phyloP scores from a whole-genome alignment of 2,888 invertebrate genomes.

The Polydrusus tereticollis region DNA sequence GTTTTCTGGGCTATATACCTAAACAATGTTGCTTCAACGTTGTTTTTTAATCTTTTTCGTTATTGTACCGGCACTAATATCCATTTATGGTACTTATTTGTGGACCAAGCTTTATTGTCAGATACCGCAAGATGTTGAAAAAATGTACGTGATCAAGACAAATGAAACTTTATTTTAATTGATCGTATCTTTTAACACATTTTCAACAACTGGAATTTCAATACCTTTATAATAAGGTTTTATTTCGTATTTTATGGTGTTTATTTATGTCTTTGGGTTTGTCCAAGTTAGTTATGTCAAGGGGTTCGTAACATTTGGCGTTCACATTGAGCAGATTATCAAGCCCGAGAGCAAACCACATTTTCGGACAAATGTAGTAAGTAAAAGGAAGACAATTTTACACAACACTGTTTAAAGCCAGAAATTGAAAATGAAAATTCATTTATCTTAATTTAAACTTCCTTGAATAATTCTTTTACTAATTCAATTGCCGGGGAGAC shows the following conservation, averaged over 20 bases:
- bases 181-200: neutral
- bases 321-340: too few species aligned
- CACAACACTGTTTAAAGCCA: too few species aligned
- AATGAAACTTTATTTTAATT: slow-evolving; percentile 6
- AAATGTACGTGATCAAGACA: slow-evolving; percentile 17
- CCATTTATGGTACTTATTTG: slow-evolving; percentile 26
- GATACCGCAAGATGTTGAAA: slow-evolving; percentile 18
- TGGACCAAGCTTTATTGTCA: slow-evolving; percentile 1
- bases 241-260: neutral
- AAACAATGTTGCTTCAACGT: slow-evolving; percentile 27
- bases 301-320: neutral
- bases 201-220: neutral
- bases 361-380: too few species aligned
- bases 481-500: neutral
- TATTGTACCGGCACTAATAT: slow-evolving; percentile 21
- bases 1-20: slow-evolving; percentile 28
- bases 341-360: too few species aligned
- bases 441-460: neutral
- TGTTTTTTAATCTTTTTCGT: slow-evolving; percentile 15
- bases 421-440: too few species aligned
- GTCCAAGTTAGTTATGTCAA: too few species aligned
- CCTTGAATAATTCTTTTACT: neutral
- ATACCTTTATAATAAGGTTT: neutral
- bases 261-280: neutral
- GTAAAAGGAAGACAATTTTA: too few species aligned